These are phyloP conservation scores for Brachyopa scutellaris DNA, from an alignment of 2,888 invertebrate species.

Conservation along the genomic window DNA sequence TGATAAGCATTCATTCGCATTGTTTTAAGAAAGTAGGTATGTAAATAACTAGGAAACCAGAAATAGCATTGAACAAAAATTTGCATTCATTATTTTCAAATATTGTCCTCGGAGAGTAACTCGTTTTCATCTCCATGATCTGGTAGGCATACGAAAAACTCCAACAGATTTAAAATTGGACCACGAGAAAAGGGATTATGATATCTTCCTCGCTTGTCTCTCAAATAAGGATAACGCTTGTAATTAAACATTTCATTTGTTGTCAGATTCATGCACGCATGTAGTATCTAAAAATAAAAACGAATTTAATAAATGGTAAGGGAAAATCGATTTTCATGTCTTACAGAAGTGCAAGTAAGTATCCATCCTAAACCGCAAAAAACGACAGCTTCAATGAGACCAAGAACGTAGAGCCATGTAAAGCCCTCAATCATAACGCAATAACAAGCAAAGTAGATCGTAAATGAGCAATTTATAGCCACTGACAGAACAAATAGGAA, in stretches of 20 bases:
- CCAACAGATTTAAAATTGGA: slow-evolving; percentile 91
- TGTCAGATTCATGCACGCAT: slow-evolving; percentile 96
- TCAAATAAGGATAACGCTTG: slow-evolving; percentile 93
- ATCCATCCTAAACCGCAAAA: slow-evolving; percentile 94
- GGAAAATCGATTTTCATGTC: slow-evolving; percentile 75
- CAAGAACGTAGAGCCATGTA: slow-evolving; percentile 92
- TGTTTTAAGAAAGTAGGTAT: too few species aligned
- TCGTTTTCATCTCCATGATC: slow-evolving; percentile 90
- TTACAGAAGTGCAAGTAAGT: slow-evolving; percentile 93
- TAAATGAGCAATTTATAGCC: slow-evolving; percentile 93
- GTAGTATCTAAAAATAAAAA: slow-evolving; percentile 87
- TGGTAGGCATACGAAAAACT: slow-evolving; percentile 94
- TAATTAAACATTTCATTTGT: slow-evolving; percentile 98
- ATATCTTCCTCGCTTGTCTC: slow-evolving; percentile 94
- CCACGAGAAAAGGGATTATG: slow-evolving; percentile 96
- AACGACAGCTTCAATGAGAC: slow-evolving; percentile 90
- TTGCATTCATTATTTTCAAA: too few species aligned
- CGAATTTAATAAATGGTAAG: slow-evolving; percentile 13
- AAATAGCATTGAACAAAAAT: too few species aligned
- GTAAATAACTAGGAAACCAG: too few species aligned
- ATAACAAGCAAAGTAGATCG: slow-evolving; percentile 93
- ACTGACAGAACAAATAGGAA: slow-evolving; percentile 94
- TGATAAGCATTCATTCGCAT: too few species aligned
- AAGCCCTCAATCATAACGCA: slow-evolving; percentile 93
- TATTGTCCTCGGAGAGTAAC: slow-evolving; percentile 86